These are phyloP conservation scores for Pseudocheirus occidentalis DNA, from an alignment of 2,797 vertebrate species.

Conservation along the genomic window DNA sequence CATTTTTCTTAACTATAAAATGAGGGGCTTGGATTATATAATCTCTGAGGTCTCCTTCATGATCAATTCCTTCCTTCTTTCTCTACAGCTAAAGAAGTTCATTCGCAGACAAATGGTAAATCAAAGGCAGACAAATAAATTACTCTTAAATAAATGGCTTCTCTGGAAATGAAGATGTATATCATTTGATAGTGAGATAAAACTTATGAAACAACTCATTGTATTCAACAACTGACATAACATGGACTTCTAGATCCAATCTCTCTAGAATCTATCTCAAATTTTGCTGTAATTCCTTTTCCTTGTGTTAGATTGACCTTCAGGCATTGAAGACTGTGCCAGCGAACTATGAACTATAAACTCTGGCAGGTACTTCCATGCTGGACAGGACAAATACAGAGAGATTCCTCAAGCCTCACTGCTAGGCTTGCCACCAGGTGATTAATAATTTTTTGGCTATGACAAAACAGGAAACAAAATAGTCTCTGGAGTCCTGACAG, in stretches of 20 bases:
- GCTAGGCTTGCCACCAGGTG: neutral
- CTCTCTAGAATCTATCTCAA: neutral
- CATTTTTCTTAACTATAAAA: neutral
- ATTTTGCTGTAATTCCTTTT: neutral
- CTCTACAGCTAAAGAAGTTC: conserved; percentile 15
- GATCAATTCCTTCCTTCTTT: neutral
- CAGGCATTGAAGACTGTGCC: neutral
- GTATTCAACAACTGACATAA: neutral
- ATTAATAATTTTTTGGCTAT: neutral
- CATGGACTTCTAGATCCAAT: neutral
- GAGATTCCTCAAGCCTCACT: neutral
- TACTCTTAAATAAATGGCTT: neutral
- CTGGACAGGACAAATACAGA: neutral
- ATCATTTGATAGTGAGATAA: neutral
- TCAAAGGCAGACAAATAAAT: neutral
- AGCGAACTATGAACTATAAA: neutral
- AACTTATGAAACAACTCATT: conserved; percentile 6
- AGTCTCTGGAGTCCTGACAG: conserved; percentile 56
- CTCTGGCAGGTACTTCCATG: neutral
- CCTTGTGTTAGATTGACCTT: neutral
- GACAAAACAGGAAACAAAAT: neutral
- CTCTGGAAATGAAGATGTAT: neutral
- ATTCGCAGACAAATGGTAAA: conserved; percentile 18
- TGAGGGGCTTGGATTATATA: neutral
- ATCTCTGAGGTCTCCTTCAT: neutral